A percentile compares a stretch with the other conserved stretches of the same genome.
Conservation (phyloP, 1,140 invertebrate species). For the Adelges cooleyi region DNA sequence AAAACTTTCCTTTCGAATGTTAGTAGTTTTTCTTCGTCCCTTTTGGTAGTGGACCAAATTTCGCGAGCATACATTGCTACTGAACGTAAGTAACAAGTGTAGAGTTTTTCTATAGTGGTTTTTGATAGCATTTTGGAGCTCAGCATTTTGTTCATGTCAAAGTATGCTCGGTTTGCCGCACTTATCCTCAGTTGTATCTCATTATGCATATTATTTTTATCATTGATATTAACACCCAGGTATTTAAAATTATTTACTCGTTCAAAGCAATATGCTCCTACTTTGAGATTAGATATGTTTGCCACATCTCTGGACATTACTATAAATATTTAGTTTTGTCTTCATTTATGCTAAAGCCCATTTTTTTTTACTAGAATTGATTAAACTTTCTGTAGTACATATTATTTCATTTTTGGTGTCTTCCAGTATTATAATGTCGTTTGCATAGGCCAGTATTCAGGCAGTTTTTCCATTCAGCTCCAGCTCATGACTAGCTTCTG, state of each 20-base stretch:
- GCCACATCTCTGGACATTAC: neutral
- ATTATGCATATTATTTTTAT: neutral
- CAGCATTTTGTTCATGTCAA: too few relatives aligned
- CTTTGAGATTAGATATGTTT: neutral
- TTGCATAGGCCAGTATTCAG: slow-evolving; percentile 30
- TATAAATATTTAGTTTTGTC: slow-evolving; percentile 17
- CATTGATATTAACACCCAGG: neutral
- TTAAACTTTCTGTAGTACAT: slow-evolving; percentile 24
- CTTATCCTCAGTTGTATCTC: too few relatives aligned
- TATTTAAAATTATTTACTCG: neutral
- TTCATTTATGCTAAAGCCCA: slow-evolving; percentile 17
- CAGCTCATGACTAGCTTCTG: neutral
- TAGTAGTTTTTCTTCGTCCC: too few relatives aligned
- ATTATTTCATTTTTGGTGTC: slow-evolving; percentile 29
- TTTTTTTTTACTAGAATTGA: slow-evolving; percentile 26
- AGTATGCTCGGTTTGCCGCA: too few relatives aligned
- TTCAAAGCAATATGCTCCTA: neutral
- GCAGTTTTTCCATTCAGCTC: slow-evolving; percentile 15
- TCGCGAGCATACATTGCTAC: too few relatives aligned
- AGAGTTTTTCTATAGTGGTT: too few relatives aligned
- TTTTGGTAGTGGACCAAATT: too few relatives aligned
- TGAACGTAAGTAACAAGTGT: too few relatives aligned
- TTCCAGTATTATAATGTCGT: slow-evolving; percentile 30
- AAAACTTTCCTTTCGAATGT: too few relatives aligned
- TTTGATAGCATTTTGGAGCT: too few relatives aligned